Conservation (phyloP, 1,140 invertebrate genomes). For the Leptopilina clavipes region DNA sequence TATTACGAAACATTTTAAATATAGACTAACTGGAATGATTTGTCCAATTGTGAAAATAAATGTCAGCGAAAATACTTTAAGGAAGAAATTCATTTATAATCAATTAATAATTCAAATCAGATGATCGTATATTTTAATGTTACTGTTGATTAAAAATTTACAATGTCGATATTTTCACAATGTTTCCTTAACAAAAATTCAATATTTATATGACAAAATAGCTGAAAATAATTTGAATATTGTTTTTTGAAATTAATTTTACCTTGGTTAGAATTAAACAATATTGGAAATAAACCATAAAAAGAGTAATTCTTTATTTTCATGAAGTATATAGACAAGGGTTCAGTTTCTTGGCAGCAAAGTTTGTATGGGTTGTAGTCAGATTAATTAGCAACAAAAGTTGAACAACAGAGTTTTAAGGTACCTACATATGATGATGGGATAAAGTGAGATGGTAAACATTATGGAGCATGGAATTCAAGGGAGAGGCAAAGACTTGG, state of each 20-base stretch:
- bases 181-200: not conserved
- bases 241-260: too few species aligned
- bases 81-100: not conserved
- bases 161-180: too few species aligned
- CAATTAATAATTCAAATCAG: not conserved
- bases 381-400: constrained; percentile 60
- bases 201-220: too few species aligned
- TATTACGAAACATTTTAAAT: too few species aligned
- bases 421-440: constrained; percentile 24
- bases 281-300: too few species aligned
- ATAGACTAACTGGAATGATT: not conserved
- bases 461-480: constrained; percentile 40
- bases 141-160: too few species aligned
- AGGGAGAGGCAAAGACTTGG: constrained; percentile 43
- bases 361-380: too few species aligned
- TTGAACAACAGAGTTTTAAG: constrained; percentile 30
- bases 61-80: not conserved
- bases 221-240: too few species aligned
- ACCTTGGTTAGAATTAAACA: too few species aligned
- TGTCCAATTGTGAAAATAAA: not conserved
- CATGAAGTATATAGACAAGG: too few species aligned
- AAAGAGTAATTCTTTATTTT: too few species aligned
- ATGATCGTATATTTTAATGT: not conserved
- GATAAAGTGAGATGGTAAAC: constrained; percentile 44
- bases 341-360: too few species aligned